These are phyloP conservation scores for Rhopalosiphum padi DNA, from an alignment of 1,140 invertebrate genomes.

Conservation along the genomic window DNA sequence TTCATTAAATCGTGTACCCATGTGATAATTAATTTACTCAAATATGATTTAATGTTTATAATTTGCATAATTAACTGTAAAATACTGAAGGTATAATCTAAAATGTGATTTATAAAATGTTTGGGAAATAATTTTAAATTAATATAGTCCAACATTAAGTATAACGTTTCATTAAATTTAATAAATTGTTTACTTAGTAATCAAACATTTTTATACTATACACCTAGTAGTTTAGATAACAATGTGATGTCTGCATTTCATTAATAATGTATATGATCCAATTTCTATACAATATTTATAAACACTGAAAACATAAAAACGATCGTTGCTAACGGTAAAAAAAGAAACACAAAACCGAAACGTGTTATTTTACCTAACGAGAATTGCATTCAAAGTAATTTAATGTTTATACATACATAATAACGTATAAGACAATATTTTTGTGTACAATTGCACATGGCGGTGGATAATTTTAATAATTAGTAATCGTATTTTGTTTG, in stretches of 20 bases:
- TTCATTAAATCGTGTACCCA: background rate
- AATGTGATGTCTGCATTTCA: background rate
- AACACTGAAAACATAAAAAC: background rate
- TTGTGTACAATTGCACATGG: background rate
- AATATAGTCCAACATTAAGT: background rate
- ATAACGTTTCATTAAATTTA: background rate
- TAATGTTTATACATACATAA: background rate
- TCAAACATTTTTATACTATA: background rate
- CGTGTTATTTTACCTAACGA: background rate
- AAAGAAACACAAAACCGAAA: background rate
- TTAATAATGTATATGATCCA: slow-evolving; percentile 2
- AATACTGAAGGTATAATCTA: background rate
- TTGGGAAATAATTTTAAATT: background rate
- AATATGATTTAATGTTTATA: background rate
- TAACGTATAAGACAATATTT: background rate
- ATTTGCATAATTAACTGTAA: slow-evolving; percentile 18
- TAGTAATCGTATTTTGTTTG: background rate
- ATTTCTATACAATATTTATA: background rate
- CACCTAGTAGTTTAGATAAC: background rate
- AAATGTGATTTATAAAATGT: background rate
- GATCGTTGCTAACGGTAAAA: background rate
- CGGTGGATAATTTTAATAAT: background rate
- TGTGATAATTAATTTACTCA: background rate
- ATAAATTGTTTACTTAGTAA: background rate
- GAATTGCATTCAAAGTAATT: background rate